Evolutionary conservation across 2,888 invertebrate genomes (phyloP).

Genomic region (Drosophila macrospina): DNA sequence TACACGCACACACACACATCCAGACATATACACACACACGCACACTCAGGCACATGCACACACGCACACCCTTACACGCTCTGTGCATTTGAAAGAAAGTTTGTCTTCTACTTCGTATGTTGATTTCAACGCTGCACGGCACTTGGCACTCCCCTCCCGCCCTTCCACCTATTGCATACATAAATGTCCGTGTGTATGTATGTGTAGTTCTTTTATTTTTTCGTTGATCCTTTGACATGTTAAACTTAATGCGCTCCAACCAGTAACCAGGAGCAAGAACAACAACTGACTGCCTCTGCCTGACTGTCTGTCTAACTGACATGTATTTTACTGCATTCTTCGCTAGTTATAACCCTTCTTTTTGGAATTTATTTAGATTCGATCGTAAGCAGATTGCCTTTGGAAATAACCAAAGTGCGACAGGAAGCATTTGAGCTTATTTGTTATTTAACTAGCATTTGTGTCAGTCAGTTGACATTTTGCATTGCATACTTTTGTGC

Average conservation of each 20-base stretch:
- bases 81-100: constrained; percentile 63
- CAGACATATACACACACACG: constrained; percentile 15
- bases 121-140: constrained; percentile 56
- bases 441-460: constrained; percentile 54
- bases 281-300: constrained; percentile 23
- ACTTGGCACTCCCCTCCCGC: constrained; percentile 13
- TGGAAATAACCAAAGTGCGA: constrained; percentile 35
- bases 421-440: constrained; percentile 45
- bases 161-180: constrained; percentile 1
- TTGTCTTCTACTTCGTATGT: constrained; percentile 61
- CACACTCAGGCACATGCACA: constrained; percentile 7
- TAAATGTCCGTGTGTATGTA: constrained; percentile 11
- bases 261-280: constrained; percentile 23
- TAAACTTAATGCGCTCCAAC: constrained; percentile 76
- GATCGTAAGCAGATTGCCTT: constrained; percentile 62
- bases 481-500: constrained; percentile 48
- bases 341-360: constrained; percentile 49
- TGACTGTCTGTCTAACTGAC: constrained; percentile 46
- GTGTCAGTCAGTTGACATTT: constrained; percentile 35
- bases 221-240: constrained; percentile 80
- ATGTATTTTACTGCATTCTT: constrained; percentile 65
- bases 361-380: constrained; percentile 51
- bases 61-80: constrained; percentile 16
- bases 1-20: constrained; percentile 18
- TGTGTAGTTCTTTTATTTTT: constrained; percentile 34